A percentile compares a stretch with the other conserved stretches of the same genome.
Conservation (phyloP, 2,797 vertebrate species). For the Phataginus tricuspis region DNA sequence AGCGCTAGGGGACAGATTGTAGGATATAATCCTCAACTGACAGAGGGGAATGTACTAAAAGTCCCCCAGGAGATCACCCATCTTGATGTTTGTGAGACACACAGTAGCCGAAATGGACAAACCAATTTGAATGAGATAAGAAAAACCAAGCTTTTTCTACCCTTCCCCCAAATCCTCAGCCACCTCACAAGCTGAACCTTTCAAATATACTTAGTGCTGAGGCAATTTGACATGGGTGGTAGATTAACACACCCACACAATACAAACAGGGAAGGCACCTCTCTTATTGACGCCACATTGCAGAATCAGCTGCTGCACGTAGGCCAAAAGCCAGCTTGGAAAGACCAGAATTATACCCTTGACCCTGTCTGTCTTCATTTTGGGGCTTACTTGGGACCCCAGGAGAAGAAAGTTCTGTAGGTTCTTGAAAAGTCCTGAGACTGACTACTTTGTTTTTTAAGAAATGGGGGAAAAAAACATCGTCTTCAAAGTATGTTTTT, state of each 20-base stretch:
- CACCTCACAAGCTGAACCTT: conserved; percentile 73
- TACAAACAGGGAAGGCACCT: conserved; percentile 61
- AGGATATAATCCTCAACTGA: conserved; percentile 78
- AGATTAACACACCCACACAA: conserved; percentile 80
- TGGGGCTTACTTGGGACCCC: background rate
- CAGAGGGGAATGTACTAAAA: conserved; percentile 61
- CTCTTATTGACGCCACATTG: background rate
- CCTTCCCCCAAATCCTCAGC: conserved; percentile 80
- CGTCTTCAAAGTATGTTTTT: background rate
- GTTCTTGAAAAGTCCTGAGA: conserved; percentile 19
- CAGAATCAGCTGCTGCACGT: conserved; percentile 73
- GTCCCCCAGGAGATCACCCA: conserved; percentile 77
- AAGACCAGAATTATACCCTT: background rate
- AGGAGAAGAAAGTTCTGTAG: conserved; percentile 16
- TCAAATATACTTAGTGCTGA: conserved; percentile 74
- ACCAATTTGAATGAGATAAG: conserved; percentile 83
- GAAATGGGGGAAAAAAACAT: background rate
- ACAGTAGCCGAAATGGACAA: conserved; percentile 76
- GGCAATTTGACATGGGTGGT: conserved; percentile 80
- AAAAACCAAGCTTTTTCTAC: conserved; percentile 70
- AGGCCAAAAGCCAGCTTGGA: conserved; percentile 71
- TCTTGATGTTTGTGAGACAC: conserved; percentile 76
- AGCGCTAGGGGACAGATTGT: conserved; percentile 72
- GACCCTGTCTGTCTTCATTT: conserved; percentile 38
- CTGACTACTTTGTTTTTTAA: background rate